Evolutionary conservation across 2,888 invertebrate species (phyloP).

Genomic region (Cosmia pyralina): DNA sequence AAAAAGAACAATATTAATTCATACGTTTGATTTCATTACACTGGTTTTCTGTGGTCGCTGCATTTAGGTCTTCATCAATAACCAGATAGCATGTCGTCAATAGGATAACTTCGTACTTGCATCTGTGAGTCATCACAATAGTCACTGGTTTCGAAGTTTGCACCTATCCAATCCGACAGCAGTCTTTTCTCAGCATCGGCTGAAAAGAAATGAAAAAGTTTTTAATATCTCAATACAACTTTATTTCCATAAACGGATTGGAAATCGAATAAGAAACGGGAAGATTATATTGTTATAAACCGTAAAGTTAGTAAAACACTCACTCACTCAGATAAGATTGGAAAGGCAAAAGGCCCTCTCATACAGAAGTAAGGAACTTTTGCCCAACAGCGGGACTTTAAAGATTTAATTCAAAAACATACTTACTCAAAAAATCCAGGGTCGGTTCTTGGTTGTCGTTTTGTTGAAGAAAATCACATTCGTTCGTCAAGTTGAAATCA

Average conservation of each 20-base stretch:
- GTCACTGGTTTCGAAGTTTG: neutral
- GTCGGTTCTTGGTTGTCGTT: neutral
- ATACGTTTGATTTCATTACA: neutral
- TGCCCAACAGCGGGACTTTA: too few relatives aligned
- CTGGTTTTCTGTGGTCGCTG: neutral
- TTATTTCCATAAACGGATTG: neutral
- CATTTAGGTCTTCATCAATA: neutral
- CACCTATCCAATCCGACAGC: slow-evolving; percentile 19
- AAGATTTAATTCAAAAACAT: neutral
- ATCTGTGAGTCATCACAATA: neutral
- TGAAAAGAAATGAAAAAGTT: slow-evolving; percentile 6
- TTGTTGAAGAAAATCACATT: slow-evolving; percentile 13
- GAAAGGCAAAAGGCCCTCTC: neutral
- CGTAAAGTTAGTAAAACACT: neutral
- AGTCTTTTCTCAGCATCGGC: slow-evolving; percentile 38
- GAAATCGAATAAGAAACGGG: neutral
- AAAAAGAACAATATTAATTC: neutral
- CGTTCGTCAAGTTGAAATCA: slow-evolving; percentile 9
- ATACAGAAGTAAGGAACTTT: neutral
- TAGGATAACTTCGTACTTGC: slow-evolving; percentile 2
- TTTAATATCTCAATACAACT: neutral
- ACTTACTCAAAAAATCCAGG: slow-evolving; percentile 36
- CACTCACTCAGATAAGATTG: neutral
- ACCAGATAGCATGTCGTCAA: neutral
- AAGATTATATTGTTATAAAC: neutral